Conservation (phyloP, 2,888 invertebrate genomes). For the Axea sp. region DNA sequence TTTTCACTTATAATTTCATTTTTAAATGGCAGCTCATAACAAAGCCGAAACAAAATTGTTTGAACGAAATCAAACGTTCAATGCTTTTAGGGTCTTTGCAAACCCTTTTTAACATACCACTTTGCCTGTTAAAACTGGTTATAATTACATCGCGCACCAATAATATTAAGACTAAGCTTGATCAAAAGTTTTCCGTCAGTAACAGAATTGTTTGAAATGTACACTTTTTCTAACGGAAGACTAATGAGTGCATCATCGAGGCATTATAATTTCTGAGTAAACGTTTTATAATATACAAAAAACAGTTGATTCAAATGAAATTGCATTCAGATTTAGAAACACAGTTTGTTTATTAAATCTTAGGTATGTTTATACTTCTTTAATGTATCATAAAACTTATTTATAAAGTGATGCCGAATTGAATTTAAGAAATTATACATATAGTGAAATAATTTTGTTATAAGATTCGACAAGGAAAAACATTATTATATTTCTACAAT, state of each 20-base stretch:
- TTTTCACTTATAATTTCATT: constrained; percentile 46
- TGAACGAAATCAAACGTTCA: constrained; percentile 34
- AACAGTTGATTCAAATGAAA: no score
- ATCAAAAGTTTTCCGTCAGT: constrained; percentile 31
- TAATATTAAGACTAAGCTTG: constrained; percentile 21
- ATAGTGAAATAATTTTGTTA: no score
- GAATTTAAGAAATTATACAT: no score
- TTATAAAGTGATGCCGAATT: no score
- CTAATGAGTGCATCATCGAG: constrained; percentile 2
- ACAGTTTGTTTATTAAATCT: no score
- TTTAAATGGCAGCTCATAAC: constrained; percentile 34
- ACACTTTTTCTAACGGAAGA: constrained; percentile 5
- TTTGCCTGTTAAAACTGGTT: constrained; percentile 36
- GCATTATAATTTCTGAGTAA: constrained; percentile 1
- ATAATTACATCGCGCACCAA: constrained; percentile 30
- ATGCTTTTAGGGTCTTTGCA: constrained; percentile 42
- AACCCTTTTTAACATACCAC: constrained; percentile 32
- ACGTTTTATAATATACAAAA: no score
- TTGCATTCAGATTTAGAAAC: no score
- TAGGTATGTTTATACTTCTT: no score
- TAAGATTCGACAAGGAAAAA: no score
- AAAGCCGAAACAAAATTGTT: constrained; percentile 46
- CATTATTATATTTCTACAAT: no score
- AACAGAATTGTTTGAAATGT: constrained; percentile 25
- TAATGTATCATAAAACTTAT: no score